Conservation (phyloP, 2,888 invertebrate genomes). For the Panopea generosa region DNA sequence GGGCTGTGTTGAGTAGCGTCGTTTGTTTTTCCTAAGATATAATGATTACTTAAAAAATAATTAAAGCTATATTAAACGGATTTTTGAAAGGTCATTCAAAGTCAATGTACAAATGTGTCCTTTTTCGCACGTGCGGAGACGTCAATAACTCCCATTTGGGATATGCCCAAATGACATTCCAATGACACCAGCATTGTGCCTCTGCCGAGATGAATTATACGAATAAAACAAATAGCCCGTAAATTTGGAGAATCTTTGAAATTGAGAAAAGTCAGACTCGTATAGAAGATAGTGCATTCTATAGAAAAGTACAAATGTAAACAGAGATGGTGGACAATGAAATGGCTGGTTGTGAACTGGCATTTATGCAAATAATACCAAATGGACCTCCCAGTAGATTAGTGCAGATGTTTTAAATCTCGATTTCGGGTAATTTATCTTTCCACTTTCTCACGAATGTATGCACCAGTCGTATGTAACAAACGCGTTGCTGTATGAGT, state of each 20-base stretch:
- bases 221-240: slow-evolving; percentile 25
- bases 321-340: slow-evolving; percentile 33
- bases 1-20: no score
- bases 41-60: neutral
- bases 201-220: slow-evolving; percentile 29
- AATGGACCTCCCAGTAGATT: slow-evolving; percentile 30
- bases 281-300: slow-evolving; percentile 2
- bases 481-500: no score
- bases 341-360: neutral
- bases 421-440: slow-evolving; percentile 8
- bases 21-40: neutral
- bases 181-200: slow-evolving; percentile 16
- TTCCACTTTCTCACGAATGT: slow-evolving; percentile 11
- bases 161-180: slow-evolving; percentile 29
- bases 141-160: slow-evolving; percentile 37
- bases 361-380: slow-evolving; percentile 35
- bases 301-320: slow-evolving; percentile 29
- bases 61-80: neutral
- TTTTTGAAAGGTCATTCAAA: slow-evolving; percentile 18
- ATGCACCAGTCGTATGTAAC: neutral
- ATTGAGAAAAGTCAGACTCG: neutral
- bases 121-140: slow-evolving; percentile 46
- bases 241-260: slow-evolving; percentile 24
- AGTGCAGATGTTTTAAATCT: slow-evolving; percentile 34
- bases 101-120: slow-evolving; percentile 19